Evolutionary conservation across 2,113 vertebrate species (phyloP).

Genomic region (Nothocercus julius): DNA sequence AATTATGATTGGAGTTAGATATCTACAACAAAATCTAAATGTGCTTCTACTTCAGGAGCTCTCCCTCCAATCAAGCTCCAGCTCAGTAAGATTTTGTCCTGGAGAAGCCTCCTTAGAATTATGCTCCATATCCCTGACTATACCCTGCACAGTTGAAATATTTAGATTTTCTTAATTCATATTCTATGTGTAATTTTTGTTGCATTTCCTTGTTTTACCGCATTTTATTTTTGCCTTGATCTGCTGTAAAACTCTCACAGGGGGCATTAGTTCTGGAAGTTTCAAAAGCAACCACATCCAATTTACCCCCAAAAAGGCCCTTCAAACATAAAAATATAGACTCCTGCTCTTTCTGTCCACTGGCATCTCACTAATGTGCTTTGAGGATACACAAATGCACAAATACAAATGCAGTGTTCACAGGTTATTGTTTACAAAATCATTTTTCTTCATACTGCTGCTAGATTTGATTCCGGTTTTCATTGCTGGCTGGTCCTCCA

Average conservation of each 20-base stretch:
- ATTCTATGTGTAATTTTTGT: background rate
- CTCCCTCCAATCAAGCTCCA: background rate
- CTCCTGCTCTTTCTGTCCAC: background rate
- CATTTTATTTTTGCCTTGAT: background rate
- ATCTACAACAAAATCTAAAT: background rate
- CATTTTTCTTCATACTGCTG: background rate
- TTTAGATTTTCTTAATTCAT: background rate
- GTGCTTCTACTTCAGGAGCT: background rate
- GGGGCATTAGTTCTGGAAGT: background rate
- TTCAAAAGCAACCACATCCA: background rate
- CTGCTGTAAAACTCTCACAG: background rate
- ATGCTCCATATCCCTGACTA: background rate
- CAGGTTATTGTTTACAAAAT: background rate
- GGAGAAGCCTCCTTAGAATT: background rate
- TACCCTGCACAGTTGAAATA: background rate
- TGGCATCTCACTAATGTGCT: background rate
- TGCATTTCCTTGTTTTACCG: background rate
- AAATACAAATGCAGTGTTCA: background rate
- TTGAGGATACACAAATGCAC: background rate
- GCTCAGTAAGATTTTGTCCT: background rate
- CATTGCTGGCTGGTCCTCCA: background rate
- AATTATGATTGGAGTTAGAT: background rate
- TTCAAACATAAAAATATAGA: background rate
- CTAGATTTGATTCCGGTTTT: conserved; percentile 13
- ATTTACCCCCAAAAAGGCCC: background rate